Base-by-base conservation (phyloP, 2,888 invertebrate genomes). In the Shargacucullia verbasci region DNA sequence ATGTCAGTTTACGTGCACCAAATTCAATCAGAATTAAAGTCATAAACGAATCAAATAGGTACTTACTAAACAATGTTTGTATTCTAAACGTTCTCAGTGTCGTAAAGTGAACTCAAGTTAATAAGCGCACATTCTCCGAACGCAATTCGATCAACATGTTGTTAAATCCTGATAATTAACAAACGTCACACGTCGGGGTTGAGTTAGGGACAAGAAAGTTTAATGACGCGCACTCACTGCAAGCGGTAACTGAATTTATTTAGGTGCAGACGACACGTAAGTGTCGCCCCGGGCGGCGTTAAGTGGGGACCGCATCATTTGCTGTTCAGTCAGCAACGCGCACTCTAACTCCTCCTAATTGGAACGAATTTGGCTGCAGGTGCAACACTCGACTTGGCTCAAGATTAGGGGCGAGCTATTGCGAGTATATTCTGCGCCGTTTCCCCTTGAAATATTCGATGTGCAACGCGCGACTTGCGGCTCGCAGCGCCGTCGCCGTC, bases 341-440 rank as follows among this genome's bases (percentile, higher is more conserved):
- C 88, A 87, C 92, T 91, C 89, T 91, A 91, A 92, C 92, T 92
- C 89, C 87, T 91, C 87, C 91, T 94, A 94, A 94, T 93, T 94
- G 93, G 93, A 92, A 90, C 89, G 85, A 92, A 91, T 92, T 94
- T 92, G 94, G 93, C 92, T 94, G 88, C 93, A 94, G 93, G 93
- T 94, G 93, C 92, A 90, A 89, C 86, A 90, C 93, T 92, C 85
- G 86, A 92, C 86, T 89, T 91, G 90, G 92, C 92, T 93, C 91
- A 91, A 92, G 93, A 92, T 92, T 91, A 91, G 90, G 83, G 87
- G 89, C 90, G 88, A 90, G 87, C 87, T 89, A 90, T 91, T 90
- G 89, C 91, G 78, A 89, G 85, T 89, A 88, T 90, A 91, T 89
- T 88, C 87, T 81, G 78, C 80, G 78, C 86, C 81, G 85, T 92